These are phyloP conservation scores for Helicoverpa assulta DNA, from an alignment of 2,888 invertebrate species.

Conservation along the genomic window DNA sequence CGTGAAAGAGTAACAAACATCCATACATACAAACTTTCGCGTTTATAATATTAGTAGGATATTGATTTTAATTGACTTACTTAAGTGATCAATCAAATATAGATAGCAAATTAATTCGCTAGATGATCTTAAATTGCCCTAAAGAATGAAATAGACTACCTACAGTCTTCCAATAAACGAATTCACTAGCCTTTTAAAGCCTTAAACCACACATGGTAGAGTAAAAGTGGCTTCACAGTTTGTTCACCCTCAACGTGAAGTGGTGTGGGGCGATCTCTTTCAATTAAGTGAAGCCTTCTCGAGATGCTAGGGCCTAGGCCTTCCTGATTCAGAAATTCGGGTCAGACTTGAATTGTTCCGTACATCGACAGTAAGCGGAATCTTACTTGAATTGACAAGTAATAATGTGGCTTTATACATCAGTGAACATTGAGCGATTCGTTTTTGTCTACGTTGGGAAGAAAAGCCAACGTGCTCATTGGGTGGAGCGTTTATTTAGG, in stretches of 20 bases:
- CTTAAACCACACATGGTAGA: conserved; percentile 38
- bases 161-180: neutral
- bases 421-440: conserved; percentile 51
- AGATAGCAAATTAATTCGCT: neutral
- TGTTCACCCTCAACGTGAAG: conserved; percentile 74
- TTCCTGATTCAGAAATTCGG: conserved; percentile 70
- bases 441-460: conserved; percentile 54
- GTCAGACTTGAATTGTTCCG: conserved; percentile 70
- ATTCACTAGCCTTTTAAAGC: conserved; percentile 35
- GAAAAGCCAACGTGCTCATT: conserved; percentile 47
- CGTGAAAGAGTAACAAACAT: no score
- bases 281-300: conserved; percentile 85
- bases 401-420: conserved; percentile 63
- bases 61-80: no score
- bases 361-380: conserved; percentile 64
- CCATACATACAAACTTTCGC: no score
- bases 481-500: conserved; percentile 45
- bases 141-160: neutral
- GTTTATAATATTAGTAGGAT: no score
- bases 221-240: conserved; percentile 70
- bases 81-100: neutral
- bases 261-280: conserved; percentile 83
- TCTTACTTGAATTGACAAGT: conserved; percentile 66
- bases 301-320: conserved; percentile 58
- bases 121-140: neutral